These are phyloP conservation scores for Coenonympha glycerion DNA, from an alignment of 2,888 invertebrate species.

Conservation along the genomic window DNA sequence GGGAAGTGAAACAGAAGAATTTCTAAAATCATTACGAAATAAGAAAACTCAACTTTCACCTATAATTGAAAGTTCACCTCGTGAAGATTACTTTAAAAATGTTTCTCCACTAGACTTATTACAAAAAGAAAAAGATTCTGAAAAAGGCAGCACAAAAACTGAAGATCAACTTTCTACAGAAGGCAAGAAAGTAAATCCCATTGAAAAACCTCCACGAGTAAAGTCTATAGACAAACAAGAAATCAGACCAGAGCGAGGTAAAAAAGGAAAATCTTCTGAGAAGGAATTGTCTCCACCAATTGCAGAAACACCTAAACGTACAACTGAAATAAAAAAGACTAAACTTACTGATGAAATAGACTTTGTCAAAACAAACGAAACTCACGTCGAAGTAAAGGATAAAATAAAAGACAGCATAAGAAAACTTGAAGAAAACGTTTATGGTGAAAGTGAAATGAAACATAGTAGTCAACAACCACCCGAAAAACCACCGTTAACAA, in stretches of 20 bases:
- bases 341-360: slow-evolving; percentile 61
- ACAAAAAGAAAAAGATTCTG: slow-evolving; percentile 52
- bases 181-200: slow-evolving; percentile 64
- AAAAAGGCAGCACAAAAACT: slow-evolving; percentile 46
- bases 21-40: slow-evolving; percentile 68
- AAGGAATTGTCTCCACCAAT: slow-evolving; percentile 56
- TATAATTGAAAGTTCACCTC: slow-evolving; percentile 84
- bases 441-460: slow-evolving; percentile 78
- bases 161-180: slow-evolving; percentile 43
- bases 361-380: slow-evolving; percentile 49
- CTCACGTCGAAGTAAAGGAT: slow-evolving; percentile 56
- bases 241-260: slow-evolving; percentile 56
- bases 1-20: slow-evolving; percentile 78
- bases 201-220: slow-evolving; percentile 64
- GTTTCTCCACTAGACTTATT: slow-evolving; percentile 59
- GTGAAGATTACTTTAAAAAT: slow-evolving; percentile 80
- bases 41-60: slow-evolving; percentile 84
- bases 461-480: slow-evolving; percentile 84
- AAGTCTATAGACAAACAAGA: slow-evolving; percentile 60
- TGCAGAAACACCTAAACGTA: slow-evolving; percentile 61
- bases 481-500: slow-evolving; percentile 80
- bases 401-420: slow-evolving; percentile 71
- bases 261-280: slow-evolving; percentile 57
- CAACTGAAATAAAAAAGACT: slow-evolving; percentile 56
- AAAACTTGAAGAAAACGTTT: slow-evolving; percentile 68